These are phyloP conservation scores for Lithophane socia DNA, from an alignment of 2,888 invertebrate genomes.

Conservation along the genomic window DNA sequence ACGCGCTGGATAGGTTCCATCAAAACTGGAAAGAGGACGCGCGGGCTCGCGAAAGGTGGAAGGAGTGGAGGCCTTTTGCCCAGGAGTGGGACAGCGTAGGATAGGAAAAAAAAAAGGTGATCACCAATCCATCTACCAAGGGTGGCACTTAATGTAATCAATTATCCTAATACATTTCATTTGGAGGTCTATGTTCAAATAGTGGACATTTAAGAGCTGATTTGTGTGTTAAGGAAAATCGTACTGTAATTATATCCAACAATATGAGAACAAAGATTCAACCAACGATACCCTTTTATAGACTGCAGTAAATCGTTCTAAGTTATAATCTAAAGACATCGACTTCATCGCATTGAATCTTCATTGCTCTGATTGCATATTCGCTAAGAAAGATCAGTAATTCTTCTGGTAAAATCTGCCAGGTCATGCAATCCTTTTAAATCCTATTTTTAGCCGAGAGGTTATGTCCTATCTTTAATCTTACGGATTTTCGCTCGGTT, in stretches of 20 bases:
- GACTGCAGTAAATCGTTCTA: neutral
- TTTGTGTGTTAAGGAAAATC: conserved; percentile 17
- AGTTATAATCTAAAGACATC: neutral
- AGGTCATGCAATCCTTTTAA: conserved; percentile 25
- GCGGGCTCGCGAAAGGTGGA: no score
- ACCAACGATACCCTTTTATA: neutral
- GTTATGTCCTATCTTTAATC: conserved; percentile 43
- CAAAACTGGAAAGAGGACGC: no score
- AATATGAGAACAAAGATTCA: conserved; percentile 15
- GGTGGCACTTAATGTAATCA: neutral
- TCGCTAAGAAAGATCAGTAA: neutral
- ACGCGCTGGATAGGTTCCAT: no score
- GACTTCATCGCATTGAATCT: no score
- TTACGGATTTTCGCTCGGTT: conserved; percentile 32
- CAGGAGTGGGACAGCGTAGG: no score
- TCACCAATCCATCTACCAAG: no score
- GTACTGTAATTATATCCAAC: neutral
- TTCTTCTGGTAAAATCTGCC: conserved; percentile 10
- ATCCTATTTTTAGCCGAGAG: conserved; percentile 32
- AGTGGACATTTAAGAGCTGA: neutral
- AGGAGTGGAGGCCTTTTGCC: no score
- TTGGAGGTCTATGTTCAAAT: neutral
- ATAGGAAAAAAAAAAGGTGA: neutral
- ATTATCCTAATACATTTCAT: neutral
- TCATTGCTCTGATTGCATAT: conserved; percentile 7